Percentiles rank a stretch among this genome's conserved stretches.
Conservation (phyloP, 2,888 invertebrate genomes). For the Andrena flavipes region DNA sequence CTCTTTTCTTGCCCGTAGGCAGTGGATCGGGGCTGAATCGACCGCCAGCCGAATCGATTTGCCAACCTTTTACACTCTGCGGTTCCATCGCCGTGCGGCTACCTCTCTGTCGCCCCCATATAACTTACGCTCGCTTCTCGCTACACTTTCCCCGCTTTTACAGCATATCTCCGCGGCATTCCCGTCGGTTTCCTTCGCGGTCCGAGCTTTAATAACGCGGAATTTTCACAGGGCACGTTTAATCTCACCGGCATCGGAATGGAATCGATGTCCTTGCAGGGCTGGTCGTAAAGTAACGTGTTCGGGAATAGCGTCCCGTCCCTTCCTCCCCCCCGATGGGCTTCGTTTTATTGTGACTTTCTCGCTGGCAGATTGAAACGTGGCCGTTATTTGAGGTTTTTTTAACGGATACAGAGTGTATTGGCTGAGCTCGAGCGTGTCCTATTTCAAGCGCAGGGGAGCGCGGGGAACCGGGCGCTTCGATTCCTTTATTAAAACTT, state of each 20-base stretch:
- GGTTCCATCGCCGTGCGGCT: slow-evolving; percentile 14
- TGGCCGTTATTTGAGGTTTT: neutral
- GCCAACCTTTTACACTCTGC: slow-evolving; percentile 29
- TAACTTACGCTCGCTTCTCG: slow-evolving; percentile 29
- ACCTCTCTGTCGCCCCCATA: neutral
- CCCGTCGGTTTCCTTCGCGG: slow-evolving; percentile 5
- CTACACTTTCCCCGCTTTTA: slow-evolving; percentile 16
- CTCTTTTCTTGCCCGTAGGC: slow-evolving; percentile 2
- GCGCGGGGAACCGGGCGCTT: slow-evolving; percentile 4
- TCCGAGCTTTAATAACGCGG: slow-evolving; percentile 34
- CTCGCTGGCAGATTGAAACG: slow-evolving; percentile 5
- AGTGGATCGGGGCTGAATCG: slow-evolving; percentile 23
- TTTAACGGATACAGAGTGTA: slow-evolving; percentile 9
- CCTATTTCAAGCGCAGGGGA: slow-evolving; percentile 15
- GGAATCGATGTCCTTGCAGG: neutral
- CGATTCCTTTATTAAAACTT: slow-evolving; percentile 28
- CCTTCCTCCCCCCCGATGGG: neutral
- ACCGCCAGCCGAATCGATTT: slow-evolving; percentile 40
- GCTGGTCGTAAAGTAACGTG: neutral
- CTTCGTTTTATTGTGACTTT: slow-evolving; percentile 12
- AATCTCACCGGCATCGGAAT: slow-evolving; percentile 18
- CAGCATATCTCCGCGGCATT: neutral
- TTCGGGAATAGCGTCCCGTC: neutral
- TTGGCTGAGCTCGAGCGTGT: slow-evolving; percentile 28
- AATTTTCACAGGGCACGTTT: slow-evolving; percentile 14